Evolutionary conservation across 2,797 vertebrate genomes (phyloP).

Genomic region (Megaceryle alcyon): DNA sequence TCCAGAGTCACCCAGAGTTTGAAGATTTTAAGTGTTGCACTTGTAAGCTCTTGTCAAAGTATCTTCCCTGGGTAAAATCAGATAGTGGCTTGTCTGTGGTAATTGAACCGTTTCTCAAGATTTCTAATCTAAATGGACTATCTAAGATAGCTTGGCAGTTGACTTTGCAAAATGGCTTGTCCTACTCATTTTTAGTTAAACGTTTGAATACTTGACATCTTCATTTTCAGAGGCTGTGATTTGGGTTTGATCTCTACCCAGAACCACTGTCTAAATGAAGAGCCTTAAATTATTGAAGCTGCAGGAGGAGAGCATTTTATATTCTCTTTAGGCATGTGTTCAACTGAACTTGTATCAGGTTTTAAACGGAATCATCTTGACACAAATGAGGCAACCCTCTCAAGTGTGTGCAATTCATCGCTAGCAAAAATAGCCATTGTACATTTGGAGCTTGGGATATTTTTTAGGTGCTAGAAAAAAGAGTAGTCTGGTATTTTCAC

Average conservation of each 20-base stretch:
- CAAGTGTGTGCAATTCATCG: not conserved
- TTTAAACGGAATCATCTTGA: not conserved
- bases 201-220: not conserved
- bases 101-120: not conserved
- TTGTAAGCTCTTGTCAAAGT: not conserved
- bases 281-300: not conserved
- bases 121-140: not conserved
- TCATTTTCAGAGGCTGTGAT: not conserved
- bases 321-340: not conserved
- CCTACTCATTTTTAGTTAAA: not conserved
- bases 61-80: not conserved
- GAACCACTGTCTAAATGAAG: not conserved
- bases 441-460: accelerated
- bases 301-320: not conserved
- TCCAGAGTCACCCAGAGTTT: not conserved
- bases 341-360: not conserved
- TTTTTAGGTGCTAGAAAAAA: not conserved
- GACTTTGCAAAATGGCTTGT: not conserved
- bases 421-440: not conserved
- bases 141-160: not conserved
- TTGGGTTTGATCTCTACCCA: conserved; percentile 15
- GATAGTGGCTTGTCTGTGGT: not conserved
- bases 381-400: not conserved
- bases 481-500: not conserved
- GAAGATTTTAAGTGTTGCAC: not conserved